A percentile compares a stretch with the other conserved stretches of the same genome.
phyloP scores from a whole-genome alignment of 2,113 vertebrate genomes.

The Salminus brasiliensis region DNA sequence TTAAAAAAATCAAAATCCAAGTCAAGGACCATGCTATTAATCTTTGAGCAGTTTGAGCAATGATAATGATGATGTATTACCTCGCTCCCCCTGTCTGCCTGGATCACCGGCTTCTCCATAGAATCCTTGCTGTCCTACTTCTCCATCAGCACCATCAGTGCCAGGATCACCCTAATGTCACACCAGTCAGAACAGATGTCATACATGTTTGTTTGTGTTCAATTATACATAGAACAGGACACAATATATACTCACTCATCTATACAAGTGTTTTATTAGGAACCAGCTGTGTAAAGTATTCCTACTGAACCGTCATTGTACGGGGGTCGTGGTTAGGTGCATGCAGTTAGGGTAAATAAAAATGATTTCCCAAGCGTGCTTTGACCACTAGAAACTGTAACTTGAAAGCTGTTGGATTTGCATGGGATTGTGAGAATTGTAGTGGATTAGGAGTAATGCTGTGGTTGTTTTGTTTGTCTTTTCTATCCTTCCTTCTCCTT shows the following conservation, averaged over 20 bases:
- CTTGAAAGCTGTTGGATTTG: no score
- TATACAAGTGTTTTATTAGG: background rate
- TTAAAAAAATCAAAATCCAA: no score
- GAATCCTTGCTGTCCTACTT: constrained; percentile 74
- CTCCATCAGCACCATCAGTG: constrained; percentile 70
- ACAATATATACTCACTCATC: background rate
- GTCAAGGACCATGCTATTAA: no score
- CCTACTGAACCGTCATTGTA: no score
- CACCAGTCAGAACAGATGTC: constrained; percentile 33
- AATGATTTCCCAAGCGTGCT: no score
- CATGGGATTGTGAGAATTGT: no score
- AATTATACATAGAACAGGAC: background rate
- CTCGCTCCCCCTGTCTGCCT: constrained; percentile 71
- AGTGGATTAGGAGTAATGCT: no score
- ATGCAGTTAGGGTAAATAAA: no score
- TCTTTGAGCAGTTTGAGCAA: background rate
- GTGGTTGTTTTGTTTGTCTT: no score
- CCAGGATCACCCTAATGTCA: constrained; percentile 73
- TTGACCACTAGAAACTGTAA: no score
- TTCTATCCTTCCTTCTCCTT: no score
- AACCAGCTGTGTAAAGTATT: background rate
- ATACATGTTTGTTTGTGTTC: constrained; percentile 8
- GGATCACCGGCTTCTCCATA: constrained; percentile 75
- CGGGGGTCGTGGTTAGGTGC: no score
- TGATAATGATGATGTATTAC: constrained; percentile 54